Evolutionary conservation across 2,888 invertebrate species (phyloP).

Genomic region (Parochlus steinenii): DNA sequence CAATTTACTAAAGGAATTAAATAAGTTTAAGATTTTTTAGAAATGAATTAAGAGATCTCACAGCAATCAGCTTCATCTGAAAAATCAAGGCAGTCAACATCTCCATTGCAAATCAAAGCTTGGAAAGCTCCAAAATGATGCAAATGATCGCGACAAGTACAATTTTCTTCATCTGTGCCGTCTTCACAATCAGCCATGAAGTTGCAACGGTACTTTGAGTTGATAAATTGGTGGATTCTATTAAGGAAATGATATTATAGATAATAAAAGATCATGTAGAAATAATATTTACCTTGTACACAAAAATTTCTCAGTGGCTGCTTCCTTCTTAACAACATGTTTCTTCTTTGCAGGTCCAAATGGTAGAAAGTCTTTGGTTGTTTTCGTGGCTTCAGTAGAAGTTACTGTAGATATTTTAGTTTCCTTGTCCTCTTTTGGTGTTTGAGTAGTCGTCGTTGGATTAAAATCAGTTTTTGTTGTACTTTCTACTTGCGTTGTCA

Average conservation of each 20-base stretch:
- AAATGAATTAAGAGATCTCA: slow-evolving; percentile 26
- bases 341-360: slow-evolving; percentile 9
- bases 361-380: slow-evolving; percentile 8
- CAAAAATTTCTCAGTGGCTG: slow-evolving; percentile 1
- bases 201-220: slow-evolving; percentile 44
- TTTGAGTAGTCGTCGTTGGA: slow-evolving; percentile 15
- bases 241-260: neutral
- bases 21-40: slow-evolving; percentile 3
- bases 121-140: slow-evolving; percentile 25
- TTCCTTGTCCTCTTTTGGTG: slow-evolving; percentile 18
- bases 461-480: neutral
- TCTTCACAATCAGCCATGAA: slow-evolving; percentile 61
- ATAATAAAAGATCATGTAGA: neutral
- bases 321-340: slow-evolving; percentile 8
- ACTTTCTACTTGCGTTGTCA: no score
- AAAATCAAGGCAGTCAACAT: slow-evolving; percentile 54
- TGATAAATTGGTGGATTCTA: slow-evolving; percentile 49
- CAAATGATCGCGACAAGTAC: slow-evolving; percentile 55
- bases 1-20: slow-evolving; percentile 36
- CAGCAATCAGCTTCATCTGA: slow-evolving; percentile 59
- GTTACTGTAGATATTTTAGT: neutral
- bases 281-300: slow-evolving; percentile 6
- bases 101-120: slow-evolving; percentile 54
- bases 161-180: slow-evolving; percentile 58
- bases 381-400: neutral